Evolutionary conservation across 2,888 invertebrate genomes (phyloP).

Genomic region (Euzophera pinguis): DNA sequence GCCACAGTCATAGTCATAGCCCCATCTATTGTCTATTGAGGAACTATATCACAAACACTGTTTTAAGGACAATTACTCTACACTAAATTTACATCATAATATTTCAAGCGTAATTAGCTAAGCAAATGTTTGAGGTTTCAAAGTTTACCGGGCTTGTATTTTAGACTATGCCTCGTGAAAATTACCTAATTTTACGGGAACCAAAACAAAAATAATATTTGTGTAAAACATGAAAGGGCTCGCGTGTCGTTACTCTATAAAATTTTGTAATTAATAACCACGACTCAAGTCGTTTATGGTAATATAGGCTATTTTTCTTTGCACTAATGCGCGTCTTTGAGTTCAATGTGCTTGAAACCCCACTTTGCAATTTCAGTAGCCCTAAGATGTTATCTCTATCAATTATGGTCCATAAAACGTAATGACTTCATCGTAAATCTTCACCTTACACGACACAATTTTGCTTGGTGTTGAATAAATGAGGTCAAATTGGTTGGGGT

Average conservation of each 20-base stretch:
- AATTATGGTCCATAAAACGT: conserved; percentile 77
- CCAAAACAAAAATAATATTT: conserved; percentile 40
- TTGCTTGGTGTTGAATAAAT: conserved; percentile 73
- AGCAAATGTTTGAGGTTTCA: conserved; percentile 10
- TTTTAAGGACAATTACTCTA: background rate
- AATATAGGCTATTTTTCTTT: conserved; percentile 66
- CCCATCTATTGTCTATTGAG: too few species aligned
- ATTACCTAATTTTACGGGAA: conserved; percentile 30
- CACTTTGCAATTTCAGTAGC: conserved; percentile 72
- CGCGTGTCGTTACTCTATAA: conserved; percentile 62
- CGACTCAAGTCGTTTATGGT: conserved; percentile 65
- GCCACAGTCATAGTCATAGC: too few species aligned
- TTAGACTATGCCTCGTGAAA: conserved; percentile 24
- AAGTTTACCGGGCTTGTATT: conserved; percentile 1
- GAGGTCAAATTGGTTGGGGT: conserved; percentile 59
- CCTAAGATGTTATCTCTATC: conserved; percentile 73
- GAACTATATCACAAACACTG: too few species aligned
- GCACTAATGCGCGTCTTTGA: conserved; percentile 64
- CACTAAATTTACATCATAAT: conserved; percentile 6
- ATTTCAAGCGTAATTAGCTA: conserved; percentile 7
- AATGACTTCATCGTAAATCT: conserved; percentile 79
- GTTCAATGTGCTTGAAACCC: conserved; percentile 64
- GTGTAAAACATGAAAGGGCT: conserved; percentile 46
- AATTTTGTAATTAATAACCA: conserved; percentile 70
- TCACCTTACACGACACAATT: conserved; percentile 71